Percentiles rank a stretch among this genome's conserved stretches.
Conservation (phyloP, 2,888 invertebrate species). For the Hypercompe scribonia region DNA sequence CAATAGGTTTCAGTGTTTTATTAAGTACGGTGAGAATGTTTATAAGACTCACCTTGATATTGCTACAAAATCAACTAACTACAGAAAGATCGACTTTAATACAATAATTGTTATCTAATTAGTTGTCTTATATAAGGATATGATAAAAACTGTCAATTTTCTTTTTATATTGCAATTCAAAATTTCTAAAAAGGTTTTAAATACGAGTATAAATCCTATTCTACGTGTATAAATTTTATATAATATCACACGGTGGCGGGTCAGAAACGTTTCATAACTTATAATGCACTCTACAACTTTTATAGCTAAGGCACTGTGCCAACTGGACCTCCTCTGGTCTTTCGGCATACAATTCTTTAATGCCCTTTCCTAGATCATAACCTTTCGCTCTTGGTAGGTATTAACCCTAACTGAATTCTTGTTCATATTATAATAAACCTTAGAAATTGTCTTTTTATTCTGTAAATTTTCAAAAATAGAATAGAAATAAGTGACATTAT, state of each 20-base stretch:
- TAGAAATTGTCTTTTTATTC: background rate
- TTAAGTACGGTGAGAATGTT: no score
- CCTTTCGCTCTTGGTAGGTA: background rate
- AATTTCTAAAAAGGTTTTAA: conserved; percentile 11
- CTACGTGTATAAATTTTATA: conserved; percentile 38
- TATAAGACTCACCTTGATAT: no score
- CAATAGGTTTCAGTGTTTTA: no score
- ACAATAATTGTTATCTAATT: no score
- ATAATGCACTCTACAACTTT: conserved; percentile 23
- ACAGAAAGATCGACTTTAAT: no score
- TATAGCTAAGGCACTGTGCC: conserved; percentile 43
- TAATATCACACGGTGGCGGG: conserved; percentile 33
- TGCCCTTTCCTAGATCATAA: background rate
- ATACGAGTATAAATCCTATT: conserved; percentile 21
- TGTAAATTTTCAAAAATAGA: no score
- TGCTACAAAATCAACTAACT: no score
- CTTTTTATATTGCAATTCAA: background rate
- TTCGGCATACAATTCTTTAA: conserved; percentile 32
- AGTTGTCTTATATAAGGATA: no score
- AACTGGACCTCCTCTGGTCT: conserved; percentile 36
- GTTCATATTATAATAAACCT: background rate
- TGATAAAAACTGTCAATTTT: no score
- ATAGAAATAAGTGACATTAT: no score
- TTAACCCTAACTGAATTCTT: background rate
- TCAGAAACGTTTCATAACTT: conserved; percentile 40